Evolutionary conservation across 1,140 invertebrate species (phyloP), one percentile per base, ranked within the genome.

Genomic region (Scaptomyza graminum): DNA sequence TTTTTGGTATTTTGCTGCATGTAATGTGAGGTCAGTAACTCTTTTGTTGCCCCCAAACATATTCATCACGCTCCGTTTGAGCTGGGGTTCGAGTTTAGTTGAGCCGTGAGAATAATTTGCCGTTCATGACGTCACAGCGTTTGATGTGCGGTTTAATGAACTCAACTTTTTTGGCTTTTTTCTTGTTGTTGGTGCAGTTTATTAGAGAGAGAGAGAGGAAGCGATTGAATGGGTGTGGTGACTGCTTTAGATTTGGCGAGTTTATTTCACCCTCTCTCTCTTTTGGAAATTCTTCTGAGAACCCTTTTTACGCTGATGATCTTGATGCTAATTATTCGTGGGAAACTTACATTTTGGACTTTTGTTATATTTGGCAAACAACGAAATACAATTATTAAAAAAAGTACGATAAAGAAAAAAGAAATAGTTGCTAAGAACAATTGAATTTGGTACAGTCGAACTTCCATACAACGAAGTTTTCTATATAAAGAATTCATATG

Each of bases 21-120:
- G 79, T 88, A 87, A 87, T 88, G 83, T 76, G 83, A 87, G 83
- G 83, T 87, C 83, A 87, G 83, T 87, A 87, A 87, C 83, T 83
- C 72, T 87, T 72, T 88, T 78, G 78, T 88, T 87, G 71, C 12
- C 37, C 37, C 55, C 69, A 74, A 82, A 87, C 31, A 87, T 83
- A 87, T 87, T 85, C 70, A 82, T 82, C 82, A 85, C 78, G 78
- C 82, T 73, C 70, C 82, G 82, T 77, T 87, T 72, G 71, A 62
- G 71, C 47, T 43, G 34, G 34, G n/a, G 15, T 13, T 49, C 13
- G 46, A 15, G 56, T 25, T 16, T 55, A 34, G 31, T 34, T 34
- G 31, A 34, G 31, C 49, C 73, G 62, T 76, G 72, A 72, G 75
- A 79, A 74, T 69, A 39, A 70, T 77, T 79, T 70, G 76, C 51